Percentiles rank a stretch among this genome's conserved stretches.
Conservation (phyloP, 1,140 invertebrate species). For the Drosophila fuyamai region DNA sequence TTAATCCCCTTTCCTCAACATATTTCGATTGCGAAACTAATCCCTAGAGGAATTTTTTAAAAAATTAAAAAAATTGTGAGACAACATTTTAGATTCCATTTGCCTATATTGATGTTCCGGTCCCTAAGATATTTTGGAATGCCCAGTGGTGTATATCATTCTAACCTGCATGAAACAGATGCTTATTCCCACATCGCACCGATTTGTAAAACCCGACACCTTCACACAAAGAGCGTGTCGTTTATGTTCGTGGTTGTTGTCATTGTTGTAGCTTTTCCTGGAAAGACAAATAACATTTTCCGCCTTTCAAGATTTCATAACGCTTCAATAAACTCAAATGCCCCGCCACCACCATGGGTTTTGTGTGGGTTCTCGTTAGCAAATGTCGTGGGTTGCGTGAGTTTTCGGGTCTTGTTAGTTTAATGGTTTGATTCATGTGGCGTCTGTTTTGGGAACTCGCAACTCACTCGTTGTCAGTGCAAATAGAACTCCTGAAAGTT, state of each 20-base stretch:
- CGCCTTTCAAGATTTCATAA: slow-evolving; percentile 54
- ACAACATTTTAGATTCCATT: slow-evolving; percentile 14
- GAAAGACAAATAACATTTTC: slow-evolving; percentile 60
- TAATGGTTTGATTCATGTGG: slow-evolving; percentile 61
- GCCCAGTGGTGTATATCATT: slow-evolving; percentile 13
- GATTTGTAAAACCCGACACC: slow-evolving; percentile 59
- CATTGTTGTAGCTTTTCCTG: slow-evolving; percentile 28
- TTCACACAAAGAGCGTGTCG: slow-evolving; percentile 16
- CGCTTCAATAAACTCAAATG: slow-evolving; percentile 54
- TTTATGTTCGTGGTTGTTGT: slow-evolving; percentile 26
- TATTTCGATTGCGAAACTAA: background rate
- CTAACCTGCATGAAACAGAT: slow-evolving; percentile 34
- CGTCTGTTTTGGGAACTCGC: slow-evolving; percentile 16
- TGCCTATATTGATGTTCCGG: slow-evolving; percentile 19
- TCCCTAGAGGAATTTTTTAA: background rate
- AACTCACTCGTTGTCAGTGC: slow-evolving; percentile 33
- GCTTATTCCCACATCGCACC: slow-evolving; percentile 47
- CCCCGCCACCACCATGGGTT: slow-evolving; percentile 4
- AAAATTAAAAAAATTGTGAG: background rate
- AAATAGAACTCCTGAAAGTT: slow-evolving; percentile 52
- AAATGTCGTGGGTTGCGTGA: slow-evolving; percentile 29
- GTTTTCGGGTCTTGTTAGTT: slow-evolving; percentile 52
- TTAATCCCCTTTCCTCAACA: background rate
- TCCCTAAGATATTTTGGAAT: slow-evolving; percentile 25
- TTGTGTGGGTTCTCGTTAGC: slow-evolving; percentile 46